These are phyloP conservation scores for Spisula solida DNA, from an alignment of 2,888 invertebrate genomes.

Conservation along the genomic window DNA sequence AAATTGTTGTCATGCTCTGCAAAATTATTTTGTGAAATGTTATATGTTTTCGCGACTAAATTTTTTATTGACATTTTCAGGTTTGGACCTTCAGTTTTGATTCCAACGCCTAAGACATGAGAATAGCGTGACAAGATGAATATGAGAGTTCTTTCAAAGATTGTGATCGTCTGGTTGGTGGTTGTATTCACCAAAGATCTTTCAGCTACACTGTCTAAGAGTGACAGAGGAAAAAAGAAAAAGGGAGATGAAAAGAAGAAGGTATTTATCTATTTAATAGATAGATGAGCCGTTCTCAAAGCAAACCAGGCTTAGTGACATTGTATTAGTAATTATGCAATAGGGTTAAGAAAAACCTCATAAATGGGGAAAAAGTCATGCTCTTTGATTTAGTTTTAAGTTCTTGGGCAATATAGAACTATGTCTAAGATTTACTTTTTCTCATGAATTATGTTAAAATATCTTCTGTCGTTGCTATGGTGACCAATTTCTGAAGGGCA, in stretches of 20 bases:
- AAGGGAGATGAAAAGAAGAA: conserved; percentile 66
- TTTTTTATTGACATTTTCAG: neutral
- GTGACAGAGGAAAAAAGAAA: conserved; percentile 79
- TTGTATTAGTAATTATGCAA: too few species aligned
- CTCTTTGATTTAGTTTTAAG: too few species aligned
- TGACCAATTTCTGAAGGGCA: too few species aligned
- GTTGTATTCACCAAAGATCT: neutral
- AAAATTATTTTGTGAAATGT: neutral
- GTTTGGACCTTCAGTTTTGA: neutral
- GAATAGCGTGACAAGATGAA: neutral
- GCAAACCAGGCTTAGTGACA: too few species aligned
- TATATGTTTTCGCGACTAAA: conserved; percentile 4
- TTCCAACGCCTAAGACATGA: neutral
- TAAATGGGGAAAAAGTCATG: too few species aligned
- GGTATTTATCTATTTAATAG: too few species aligned
- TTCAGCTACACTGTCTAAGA: conserved; percentile 76
- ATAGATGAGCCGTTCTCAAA: too few species aligned
- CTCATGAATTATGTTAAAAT: too few species aligned
- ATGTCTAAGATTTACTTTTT: too few species aligned
- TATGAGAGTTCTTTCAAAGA: neutral
- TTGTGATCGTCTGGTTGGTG: conserved; percentile 7
- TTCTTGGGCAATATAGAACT: too few species aligned
- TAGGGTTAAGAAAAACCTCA: too few species aligned
- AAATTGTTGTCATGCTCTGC: neutral
- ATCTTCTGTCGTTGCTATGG: too few species aligned